A percentile compares a stretch with the other conserved stretches of the same genome.
Conservation (phyloP, 1,140 invertebrate species). For the Planococcus citri region DNA sequence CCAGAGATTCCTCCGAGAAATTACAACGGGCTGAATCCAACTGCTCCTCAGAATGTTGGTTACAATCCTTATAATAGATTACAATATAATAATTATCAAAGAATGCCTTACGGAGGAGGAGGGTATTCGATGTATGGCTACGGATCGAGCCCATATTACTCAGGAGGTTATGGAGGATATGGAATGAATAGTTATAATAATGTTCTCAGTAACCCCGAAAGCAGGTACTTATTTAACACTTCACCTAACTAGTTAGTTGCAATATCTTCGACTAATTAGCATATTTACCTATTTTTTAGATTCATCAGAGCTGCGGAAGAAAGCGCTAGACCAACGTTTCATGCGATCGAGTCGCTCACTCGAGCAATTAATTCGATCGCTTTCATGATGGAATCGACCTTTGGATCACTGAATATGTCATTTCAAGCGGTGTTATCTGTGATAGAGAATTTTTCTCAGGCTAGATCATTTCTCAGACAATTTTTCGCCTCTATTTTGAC, state of each 20-base stretch:
- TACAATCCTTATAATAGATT: not conserved
- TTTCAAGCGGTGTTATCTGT: constrained; percentile 10
- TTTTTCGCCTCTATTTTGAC: constrained; percentile 6
- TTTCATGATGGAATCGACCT: constrained; percentile 10
- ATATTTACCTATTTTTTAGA: not conserved
- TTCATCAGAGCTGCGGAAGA: constrained; percentile 11
- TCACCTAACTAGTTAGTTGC: not conserved
- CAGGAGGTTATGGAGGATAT: not conserved
- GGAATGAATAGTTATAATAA: not conserved
- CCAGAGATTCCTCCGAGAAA: constrained; percentile 1
- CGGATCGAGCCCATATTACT: not conserved
- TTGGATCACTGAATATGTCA: constrained; percentile 7
- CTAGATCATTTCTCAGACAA: not conserved
- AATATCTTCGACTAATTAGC: not conserved
- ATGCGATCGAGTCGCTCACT: not conserved
- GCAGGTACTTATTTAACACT: not conserved
- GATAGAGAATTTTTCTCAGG: constrained; percentile 11
- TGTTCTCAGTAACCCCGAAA: not conserved
- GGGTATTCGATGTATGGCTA: not conserved
- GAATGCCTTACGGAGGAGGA: not conserved
- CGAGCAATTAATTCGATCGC: constrained; percentile 5
- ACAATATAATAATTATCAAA: not conserved
- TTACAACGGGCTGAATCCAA: not conserved
- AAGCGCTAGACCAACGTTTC: constrained; percentile 2
- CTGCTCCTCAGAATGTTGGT: not conserved